Evolutionary conservation across 2,797 vertebrate genomes (phyloP).

Genomic region (Epinephelus awoara): DNA sequence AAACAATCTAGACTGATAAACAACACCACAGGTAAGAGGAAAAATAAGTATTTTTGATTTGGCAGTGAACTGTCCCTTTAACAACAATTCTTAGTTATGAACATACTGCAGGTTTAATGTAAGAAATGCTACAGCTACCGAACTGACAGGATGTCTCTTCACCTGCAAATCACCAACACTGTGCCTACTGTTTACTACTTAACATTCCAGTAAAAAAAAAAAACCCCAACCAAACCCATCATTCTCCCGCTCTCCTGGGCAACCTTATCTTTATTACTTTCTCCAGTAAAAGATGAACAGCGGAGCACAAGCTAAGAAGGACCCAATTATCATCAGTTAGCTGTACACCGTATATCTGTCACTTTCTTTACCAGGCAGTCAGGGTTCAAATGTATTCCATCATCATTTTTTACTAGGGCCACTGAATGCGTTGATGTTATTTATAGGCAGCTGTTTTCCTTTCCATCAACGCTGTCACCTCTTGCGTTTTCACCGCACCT

Average conservation of each 20-base stretch:
- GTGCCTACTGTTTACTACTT: not conserved
- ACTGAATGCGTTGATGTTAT: conserved; percentile 74
- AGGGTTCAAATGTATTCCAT: conserved; percentile 78
- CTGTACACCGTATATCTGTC: conserved; percentile 72
- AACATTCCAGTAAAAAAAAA: conserved; percentile 10
- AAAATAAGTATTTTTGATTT: too few relatives aligned
- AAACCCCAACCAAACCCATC: conserved; percentile 16
- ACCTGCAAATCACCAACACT: conserved; percentile 10
- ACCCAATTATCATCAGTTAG: conserved; percentile 77
- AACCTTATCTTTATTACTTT: conserved; percentile 58
- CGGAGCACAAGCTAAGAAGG: conserved; percentile 41
- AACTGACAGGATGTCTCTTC: not conserved
- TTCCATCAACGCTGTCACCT: conserved; percentile 75
- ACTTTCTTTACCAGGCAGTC: conserved; percentile 73
- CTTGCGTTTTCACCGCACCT: conserved; percentile 58
- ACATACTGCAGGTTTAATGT: not conserved
- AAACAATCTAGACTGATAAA: too few relatives aligned
- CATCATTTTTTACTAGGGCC: conserved; percentile 76
- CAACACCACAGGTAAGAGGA: too few relatives aligned
- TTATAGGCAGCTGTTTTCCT: conserved; percentile 78
- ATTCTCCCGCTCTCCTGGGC: conserved; percentile 20
- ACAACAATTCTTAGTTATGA: not conserved
- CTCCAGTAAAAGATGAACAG: conserved; percentile 38
- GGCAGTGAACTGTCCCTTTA: not conserved
- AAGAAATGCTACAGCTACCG: not conserved